Conservation (phyloP, 2,888 invertebrate species). For the Saturnia japonica region DNA sequence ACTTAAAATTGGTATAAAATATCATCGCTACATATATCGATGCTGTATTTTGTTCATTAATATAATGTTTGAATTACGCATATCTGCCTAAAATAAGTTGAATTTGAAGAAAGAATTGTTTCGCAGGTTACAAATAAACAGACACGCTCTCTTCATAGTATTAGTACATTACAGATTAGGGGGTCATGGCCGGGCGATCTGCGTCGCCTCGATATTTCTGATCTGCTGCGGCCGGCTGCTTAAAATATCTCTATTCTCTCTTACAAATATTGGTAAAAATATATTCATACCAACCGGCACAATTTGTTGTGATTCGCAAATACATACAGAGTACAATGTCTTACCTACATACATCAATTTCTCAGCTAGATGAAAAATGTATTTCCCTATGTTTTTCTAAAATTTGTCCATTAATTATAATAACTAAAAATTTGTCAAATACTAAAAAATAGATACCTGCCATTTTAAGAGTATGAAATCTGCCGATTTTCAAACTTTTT, state of each 20-base stretch:
- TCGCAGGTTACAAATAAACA: neutral
- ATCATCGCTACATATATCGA: too few species aligned
- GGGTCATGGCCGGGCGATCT: slow-evolving; percentile 54
- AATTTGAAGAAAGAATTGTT: neutral
- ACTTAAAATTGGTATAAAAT: too few species aligned
- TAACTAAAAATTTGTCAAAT: too few species aligned
- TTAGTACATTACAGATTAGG: slow-evolving; percentile 31
- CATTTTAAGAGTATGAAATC: too few species aligned
- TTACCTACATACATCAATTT: neutral
- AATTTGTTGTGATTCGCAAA: neutral
- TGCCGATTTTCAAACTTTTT: too few species aligned
- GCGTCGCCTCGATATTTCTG: slow-evolving; percentile 48
- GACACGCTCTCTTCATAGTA: neutral
- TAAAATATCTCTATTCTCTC: slow-evolving; percentile 48
- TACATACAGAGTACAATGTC: neutral
- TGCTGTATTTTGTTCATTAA: neutral
- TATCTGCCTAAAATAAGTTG: neutral
- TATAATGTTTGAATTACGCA: neutral
- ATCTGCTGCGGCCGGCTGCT: slow-evolving; percentile 36
- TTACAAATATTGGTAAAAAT: slow-evolving; percentile 18
- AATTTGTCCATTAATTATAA: too few species aligned
- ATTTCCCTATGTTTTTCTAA: too few species aligned
- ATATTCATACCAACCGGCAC: neutral
- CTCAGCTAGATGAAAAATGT: neutral
- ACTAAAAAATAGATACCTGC: too few species aligned